phyloP scores from a whole-genome alignment of 2,797 vertebrate species.

The Silurus aristotelis region DNA sequence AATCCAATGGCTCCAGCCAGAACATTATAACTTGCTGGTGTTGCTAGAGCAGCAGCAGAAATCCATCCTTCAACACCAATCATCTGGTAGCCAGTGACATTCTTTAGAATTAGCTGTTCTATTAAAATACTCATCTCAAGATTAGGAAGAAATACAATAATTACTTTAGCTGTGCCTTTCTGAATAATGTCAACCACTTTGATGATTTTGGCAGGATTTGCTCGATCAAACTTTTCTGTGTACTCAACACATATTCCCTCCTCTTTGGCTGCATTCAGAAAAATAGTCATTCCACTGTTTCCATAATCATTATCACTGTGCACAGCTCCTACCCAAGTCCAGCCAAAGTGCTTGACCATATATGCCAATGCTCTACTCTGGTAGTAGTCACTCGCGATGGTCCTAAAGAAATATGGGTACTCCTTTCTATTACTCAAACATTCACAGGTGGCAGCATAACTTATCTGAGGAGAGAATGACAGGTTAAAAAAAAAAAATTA shows the following conservation, averaged over 20 bases:
- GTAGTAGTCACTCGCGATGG: constrained; percentile 37
- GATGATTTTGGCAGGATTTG: constrained; percentile 65
- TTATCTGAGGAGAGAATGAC: constrained; percentile 24
- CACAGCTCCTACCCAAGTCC: constrained; percentile 60
- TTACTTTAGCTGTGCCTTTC: constrained; percentile 52
- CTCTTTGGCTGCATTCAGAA: constrained; percentile 59
- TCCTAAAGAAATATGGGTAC: constrained; percentile 35
- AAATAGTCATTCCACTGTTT: constrained; percentile 66
- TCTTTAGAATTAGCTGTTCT: constrained; percentile 64
- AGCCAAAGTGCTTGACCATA: constrained; percentile 74
- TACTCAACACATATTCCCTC: constrained; percentile 67
- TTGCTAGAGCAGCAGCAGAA: constrained; percentile 71
- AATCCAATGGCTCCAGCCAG: constrained; percentile 73
- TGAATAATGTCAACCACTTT: constrained; percentile 69
- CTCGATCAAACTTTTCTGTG: constrained; percentile 64
- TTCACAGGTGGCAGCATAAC: constrained; percentile 46
- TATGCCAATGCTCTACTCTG: constrained; percentile 54
- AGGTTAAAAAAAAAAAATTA: not conserved
- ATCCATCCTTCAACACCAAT: constrained; percentile 76
- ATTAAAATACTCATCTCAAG: constrained; percentile 70
- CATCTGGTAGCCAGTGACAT: constrained; percentile 71
- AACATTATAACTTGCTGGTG: constrained; percentile 67
- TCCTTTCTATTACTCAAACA: constrained; percentile 22
- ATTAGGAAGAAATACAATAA: constrained; percentile 69
- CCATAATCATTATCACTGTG: constrained; percentile 66